Evolutionary conservation across 2,888 invertebrate species (phyloP).

Genomic region (Heliconius cydno): DNA sequence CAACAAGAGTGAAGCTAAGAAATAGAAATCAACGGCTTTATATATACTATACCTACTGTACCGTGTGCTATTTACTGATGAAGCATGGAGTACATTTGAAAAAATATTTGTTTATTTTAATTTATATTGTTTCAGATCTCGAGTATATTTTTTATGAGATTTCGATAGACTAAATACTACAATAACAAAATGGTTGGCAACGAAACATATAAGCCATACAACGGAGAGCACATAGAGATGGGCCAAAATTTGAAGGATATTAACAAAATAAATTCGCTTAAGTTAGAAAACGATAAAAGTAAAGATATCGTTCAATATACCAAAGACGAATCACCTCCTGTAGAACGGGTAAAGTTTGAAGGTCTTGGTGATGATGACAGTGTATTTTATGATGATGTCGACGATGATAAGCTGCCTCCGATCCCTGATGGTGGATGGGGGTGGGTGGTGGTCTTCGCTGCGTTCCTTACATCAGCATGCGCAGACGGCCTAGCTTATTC

Average conservation of each 20-base stretch:
- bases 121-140: slow-evolving; percentile 41
- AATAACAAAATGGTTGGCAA: slow-evolving; percentile 46
- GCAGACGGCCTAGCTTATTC: slow-evolving; percentile 97
- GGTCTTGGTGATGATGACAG: slow-evolving; percentile 77
- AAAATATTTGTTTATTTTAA: background rate
- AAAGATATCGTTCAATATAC: slow-evolving; percentile 56
- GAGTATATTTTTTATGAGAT: slow-evolving; percentile 39
- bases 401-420: slow-evolving; percentile 76
- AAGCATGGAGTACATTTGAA: too few relatives aligned
- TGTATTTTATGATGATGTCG: slow-evolving; percentile 66
- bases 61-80: background rate
- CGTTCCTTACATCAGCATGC: slow-evolving; percentile 93
- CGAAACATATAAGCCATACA: slow-evolving; percentile 41
- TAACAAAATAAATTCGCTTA: slow-evolving; percentile 70
- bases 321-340: slow-evolving; percentile 58
- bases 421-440: slow-evolving; percentile 94
- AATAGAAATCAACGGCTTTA: background rate
- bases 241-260: slow-evolving; percentile 57
- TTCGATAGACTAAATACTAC: slow-evolving; percentile 12
- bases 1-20: too few relatives aligned
- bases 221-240: slow-evolving; percentile 41
- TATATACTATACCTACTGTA: background rate
- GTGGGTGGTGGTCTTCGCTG: slow-evolving; percentile 94
- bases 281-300: slow-evolving; percentile 58
- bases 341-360: slow-evolving; percentile 74